Evolutionary conservation across 2,797 vertebrate species (phyloP), one percentile per base, ranked within the genome.

Genomic region (Phylloscopus collybita): DNA sequence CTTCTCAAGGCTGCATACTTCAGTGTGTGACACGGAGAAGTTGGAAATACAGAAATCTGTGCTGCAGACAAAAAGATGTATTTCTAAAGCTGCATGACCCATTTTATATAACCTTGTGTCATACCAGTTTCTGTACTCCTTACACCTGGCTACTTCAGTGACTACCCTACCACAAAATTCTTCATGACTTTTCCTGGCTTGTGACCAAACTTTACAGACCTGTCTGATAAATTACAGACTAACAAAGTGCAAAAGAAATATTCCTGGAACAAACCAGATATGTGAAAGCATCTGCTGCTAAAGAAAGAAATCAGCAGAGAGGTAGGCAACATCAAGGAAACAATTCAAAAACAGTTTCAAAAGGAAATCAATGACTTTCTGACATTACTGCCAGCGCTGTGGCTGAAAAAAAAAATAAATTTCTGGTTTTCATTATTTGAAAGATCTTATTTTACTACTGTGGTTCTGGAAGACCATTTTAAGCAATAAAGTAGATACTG

Each of bases 361-460:
- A 90, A 79, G 49, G 82, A 92, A 88, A 86, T 88, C 84, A 86
- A 45, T 66, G 56, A 83, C 59, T 86, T 92, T 92, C 86, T 14
- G 0, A 84, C 3, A 0, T 57, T 64, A 75, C 18, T 84, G 92
- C 49, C 88, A 96, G 69, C 4, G 0, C 25, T 23, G 44, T 0
- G 4, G 66, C 54, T 79, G 66, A 26, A 83, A 85, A 88, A 88
- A 34, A 62, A 69, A 30, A 40, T 4, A 49, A 79, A 67, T 23
- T 88, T 81, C 88, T 92, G 80, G 36, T 75, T 94, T 92, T 84
- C 56, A 62, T 95, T 93, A 92, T 54, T 92, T 81, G 61, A 93
- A 83, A 88, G 54, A 79, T 72, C 49, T 79, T 64, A 50, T 86
- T 96, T 95, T 93, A 84, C 51, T 86, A 49, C 80, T 42, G 22